Evolutionary conservation across 2,888 invertebrate species (phyloP).

Genomic region (Macrosiphum euphorbiae): DNA sequence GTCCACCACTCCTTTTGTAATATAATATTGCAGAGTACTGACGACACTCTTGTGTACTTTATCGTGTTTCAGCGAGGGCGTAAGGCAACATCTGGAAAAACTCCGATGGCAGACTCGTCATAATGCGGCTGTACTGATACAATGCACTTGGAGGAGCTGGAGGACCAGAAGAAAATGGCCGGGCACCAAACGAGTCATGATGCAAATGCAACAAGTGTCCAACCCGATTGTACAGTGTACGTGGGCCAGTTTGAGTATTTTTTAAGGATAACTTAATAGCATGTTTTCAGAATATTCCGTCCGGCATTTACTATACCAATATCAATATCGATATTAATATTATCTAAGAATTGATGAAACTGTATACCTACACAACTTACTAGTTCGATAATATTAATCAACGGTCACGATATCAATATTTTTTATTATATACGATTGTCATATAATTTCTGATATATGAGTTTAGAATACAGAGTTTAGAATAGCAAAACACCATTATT

Average conservation of each 20-base stretch:
- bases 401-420: background rate
- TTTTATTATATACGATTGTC: background rate
- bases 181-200: conserved; percentile 71
- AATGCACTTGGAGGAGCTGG: conserved; percentile 87
- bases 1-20: too few relatives aligned
- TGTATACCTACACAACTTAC: background rate
- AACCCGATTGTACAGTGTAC: conserved; percentile 58
- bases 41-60: background rate
- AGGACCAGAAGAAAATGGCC: conserved; percentile 79
- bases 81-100: conserved; percentile 89
- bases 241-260: background rate
- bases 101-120: conserved; percentile 83
- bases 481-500: background rate
- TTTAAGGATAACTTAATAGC: background rate
- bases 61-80: conserved; percentile 80
- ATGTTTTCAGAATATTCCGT: background rate
- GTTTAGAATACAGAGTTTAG: background rate
- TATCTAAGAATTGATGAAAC: background rate
- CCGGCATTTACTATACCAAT: background rate
- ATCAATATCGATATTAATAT: background rate
- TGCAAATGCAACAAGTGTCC: conserved; percentile 67
- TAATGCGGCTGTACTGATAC: conserved; percentile 86
- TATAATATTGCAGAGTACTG: too few relatives aligned
- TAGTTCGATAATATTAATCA: background rate
- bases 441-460: background rate